phyloP scores from a whole-genome alignment of 2,888 invertebrate genomes.

The Tubulanus polymorphus region DNA sequence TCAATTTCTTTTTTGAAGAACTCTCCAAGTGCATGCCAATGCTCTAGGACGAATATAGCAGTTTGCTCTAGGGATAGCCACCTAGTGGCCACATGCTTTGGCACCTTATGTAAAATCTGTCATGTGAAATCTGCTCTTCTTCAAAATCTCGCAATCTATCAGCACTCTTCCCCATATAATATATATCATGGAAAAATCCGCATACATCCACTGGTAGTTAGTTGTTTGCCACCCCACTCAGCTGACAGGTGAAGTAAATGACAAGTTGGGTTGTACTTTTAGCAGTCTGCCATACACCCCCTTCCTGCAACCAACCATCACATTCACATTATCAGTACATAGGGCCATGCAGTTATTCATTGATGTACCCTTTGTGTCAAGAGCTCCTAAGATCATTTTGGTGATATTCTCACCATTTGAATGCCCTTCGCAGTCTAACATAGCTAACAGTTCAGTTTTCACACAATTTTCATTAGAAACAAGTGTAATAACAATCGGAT shows the following conservation, averaged over 20 bases:
- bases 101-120: constrained; percentile 6
- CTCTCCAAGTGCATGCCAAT: no score
- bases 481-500: constrained; percentile 8
- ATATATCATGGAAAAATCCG: constrained; percentile 7
- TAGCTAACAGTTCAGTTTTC: no score
- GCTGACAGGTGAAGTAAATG: constrained; percentile 20
- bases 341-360: constrained; percentile 18
- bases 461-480: no score
- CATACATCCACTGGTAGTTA: no score
- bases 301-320: constrained; percentile 19
- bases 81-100: constrained; percentile 15
- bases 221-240: constrained; percentile 17
- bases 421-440: no score
- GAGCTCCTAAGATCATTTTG: not conserved
- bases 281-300: constrained; percentile 14
- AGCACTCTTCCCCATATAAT: constrained; percentile 10
- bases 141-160: constrained; percentile 5
- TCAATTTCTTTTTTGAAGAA: no score
- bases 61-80: constrained; percentile 15
- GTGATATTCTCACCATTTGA: constrained; percentile 5
- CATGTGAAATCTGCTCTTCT: constrained; percentile 3
- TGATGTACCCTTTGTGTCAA: constrained; percentile 4
- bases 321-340: constrained; percentile 21
- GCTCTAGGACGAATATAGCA: no score
- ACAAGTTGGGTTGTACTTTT: constrained; percentile 13